Evolutionary conservation across 2,797 vertebrate species (phyloP).

Genomic region (Chaunax sp.): DNA sequence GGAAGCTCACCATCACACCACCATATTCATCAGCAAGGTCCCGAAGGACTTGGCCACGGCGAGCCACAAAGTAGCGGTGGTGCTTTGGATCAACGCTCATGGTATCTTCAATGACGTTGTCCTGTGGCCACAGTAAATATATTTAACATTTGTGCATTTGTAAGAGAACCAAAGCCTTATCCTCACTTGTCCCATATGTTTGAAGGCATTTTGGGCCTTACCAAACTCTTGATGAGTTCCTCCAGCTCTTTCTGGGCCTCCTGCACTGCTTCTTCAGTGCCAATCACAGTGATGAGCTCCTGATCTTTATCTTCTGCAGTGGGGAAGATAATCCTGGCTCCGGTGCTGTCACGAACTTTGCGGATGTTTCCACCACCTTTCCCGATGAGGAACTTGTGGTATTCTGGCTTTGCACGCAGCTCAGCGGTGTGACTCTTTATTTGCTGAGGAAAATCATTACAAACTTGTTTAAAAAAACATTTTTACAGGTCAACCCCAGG

Average conservation of each 20-base stretch:
- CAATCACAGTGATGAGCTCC: constrained; percentile 97
- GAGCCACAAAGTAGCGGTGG: constrained; percentile 96
- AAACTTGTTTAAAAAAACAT: not conserved
- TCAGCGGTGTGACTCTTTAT: constrained; percentile 96
- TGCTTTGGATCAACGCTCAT: constrained; percentile 95
- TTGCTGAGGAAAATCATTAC: constrained; percentile 84
- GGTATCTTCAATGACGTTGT: constrained; percentile 93
- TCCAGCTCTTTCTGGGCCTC: constrained; percentile 96
- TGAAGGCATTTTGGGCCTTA: constrained; percentile 49
- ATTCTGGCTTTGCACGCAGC: constrained; percentile 96
- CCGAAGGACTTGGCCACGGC: constrained; percentile 94
- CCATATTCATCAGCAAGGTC: constrained; percentile 97
- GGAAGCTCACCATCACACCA: constrained; percentile 98
- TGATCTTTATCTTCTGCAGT: constrained; percentile 95
- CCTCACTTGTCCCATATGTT: not conserved
- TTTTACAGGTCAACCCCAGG: not conserved
- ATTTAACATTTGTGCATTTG: not conserved
- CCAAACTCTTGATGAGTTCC: constrained; percentile 93
- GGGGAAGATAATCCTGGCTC: constrained; percentile 96
- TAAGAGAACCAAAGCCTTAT: not conserved
- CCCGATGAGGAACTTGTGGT: constrained; percentile 99
- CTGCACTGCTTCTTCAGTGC: constrained; percentile 94
- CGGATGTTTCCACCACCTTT: constrained; percentile 98
- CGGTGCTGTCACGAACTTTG: constrained; percentile 96
- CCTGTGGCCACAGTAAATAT: constrained; percentile 75